Percentiles rank a stretch among this genome's conserved stretches.
These are phyloP conservation scores for Sinosuthora webbiana DNA, from an alignment of 2,113 vertebrate genomes.

Conservation along the genomic window DNA sequence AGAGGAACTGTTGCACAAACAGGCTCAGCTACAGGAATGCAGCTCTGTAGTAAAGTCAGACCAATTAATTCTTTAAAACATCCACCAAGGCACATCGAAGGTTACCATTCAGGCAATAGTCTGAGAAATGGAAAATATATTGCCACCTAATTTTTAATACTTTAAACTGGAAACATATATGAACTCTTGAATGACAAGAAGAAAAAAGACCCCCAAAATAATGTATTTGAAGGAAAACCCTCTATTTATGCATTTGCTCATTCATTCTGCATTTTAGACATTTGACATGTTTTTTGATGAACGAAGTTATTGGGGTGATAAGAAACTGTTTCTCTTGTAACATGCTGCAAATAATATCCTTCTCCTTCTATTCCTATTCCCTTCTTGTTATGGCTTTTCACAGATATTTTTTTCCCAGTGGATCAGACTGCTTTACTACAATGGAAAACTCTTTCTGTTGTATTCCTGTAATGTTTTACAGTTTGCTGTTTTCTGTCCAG, in stretches of 20 bases:
- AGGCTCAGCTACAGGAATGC: neutral
- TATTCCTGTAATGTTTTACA: neutral
- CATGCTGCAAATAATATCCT: neutral
- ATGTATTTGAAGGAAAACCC: neutral
- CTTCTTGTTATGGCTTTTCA: neutral
- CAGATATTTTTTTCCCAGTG: neutral
- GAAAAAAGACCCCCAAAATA: neutral
- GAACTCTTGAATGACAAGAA: neutral
- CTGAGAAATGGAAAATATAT: neutral
- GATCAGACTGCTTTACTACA: neutral
- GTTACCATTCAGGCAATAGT: neutral
- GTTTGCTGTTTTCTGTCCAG: neutral
- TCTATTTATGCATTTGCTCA: neutral
- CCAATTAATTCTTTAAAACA: neutral
- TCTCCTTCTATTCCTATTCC: neutral
- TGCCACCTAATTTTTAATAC: neutral
- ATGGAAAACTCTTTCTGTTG: neutral
- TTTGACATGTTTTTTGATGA: neutral
- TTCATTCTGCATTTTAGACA: neutral
- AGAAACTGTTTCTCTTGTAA: neutral
- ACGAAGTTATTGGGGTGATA: rapidly evolving
- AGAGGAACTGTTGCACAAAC: neutral
- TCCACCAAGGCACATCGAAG: neutral
- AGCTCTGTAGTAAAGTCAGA: neutral
- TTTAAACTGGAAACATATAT: neutral